Conservation (phyloP, 2,113 vertebrate genomes). For the Syrrhaptes paradoxus region DNA sequence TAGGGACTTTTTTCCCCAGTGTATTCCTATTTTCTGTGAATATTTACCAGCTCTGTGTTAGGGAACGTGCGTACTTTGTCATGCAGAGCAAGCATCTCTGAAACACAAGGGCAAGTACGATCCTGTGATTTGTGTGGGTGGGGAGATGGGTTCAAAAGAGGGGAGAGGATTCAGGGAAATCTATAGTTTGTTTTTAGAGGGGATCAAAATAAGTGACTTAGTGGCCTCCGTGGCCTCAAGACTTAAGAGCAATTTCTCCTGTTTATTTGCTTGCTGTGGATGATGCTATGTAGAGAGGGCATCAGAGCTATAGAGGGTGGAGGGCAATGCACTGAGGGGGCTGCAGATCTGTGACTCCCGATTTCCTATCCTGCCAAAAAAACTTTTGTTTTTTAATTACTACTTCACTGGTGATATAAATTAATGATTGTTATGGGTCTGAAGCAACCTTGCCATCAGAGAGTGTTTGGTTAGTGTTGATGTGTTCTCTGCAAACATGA, state of each 20-base stretch:
- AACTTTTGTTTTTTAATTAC: neutral
- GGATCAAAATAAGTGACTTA: neutral
- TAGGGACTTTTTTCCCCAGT: neutral
- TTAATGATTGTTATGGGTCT: neutral
- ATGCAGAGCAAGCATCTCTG: accelerated
- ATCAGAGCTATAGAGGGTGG: neutral
- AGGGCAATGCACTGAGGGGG: neutral
- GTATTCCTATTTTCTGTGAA: neutral
- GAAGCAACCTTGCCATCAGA: slow-evolving; percentile 9
- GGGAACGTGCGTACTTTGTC: neutral
- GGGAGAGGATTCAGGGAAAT: neutral
- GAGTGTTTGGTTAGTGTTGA: slow-evolving; percentile 41
- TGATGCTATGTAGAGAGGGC: neutral
- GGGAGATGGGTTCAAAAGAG: neutral
- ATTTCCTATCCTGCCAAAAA: neutral
- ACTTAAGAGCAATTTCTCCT: neutral
- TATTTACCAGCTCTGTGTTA: neutral
- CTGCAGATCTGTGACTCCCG: neutral
- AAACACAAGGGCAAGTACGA: neutral
- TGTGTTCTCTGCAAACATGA: slow-evolving; percentile 1
- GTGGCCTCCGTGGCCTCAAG: neutral
- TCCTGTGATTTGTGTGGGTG: neutral
- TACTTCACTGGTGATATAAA: neutral
- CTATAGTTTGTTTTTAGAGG: neutral
- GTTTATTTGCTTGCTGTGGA: neutral